Evolutionary conservation across 2,797 vertebrate species (phyloP), one percentile per base, ranked within the genome.

Genomic region (Zalophus californianus): DNA sequence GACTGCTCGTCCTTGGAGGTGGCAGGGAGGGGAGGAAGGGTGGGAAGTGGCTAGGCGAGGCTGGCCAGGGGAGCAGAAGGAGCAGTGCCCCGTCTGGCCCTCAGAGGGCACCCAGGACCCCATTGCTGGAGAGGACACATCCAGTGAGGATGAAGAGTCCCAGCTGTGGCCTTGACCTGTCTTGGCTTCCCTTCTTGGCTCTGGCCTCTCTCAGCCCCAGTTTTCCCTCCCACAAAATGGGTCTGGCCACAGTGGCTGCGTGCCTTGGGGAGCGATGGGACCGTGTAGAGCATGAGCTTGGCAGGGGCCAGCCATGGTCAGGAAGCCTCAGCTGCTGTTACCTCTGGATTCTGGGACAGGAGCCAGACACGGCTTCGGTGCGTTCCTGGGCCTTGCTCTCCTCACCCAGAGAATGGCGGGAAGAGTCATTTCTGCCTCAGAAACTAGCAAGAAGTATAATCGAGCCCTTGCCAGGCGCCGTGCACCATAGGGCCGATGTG

Each of bases 1-100:
- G 78, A 82, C 66, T 95, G 52, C 77, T 80, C 38, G 15, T 95
- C 84, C 58, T 54, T 0, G 25, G 90, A 78, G 85, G 21, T 48
- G 86, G 54, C 27, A 9, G 48, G 41, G 83, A 62, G 60, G 21
- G 38, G 38, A 60, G 73, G 70, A n/a, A 70, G 58, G 48, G 32
- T 35, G 15, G 35, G 54, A 64, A 70, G 41, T 14, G 62, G 79
- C 32, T 75, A 35, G 1, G 10, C 41, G 68, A 29, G 41, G 25
- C 9, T 70, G 60, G 68, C 2, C 3, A 11, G 38, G 25, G n/a
- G 41, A 56, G 25, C 25, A 21, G 27, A 48, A 32, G 83, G 58
- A n/a, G 25, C 48, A 44, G 25, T 5, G 0, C 38, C 50, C 56
- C 8, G 3, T 52, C 29, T 58, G 15, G 27, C 72, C 56, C 25